phyloP scores from a whole-genome alignment of 2,888 invertebrate species.

The Linnaemya tessellans region DNA sequence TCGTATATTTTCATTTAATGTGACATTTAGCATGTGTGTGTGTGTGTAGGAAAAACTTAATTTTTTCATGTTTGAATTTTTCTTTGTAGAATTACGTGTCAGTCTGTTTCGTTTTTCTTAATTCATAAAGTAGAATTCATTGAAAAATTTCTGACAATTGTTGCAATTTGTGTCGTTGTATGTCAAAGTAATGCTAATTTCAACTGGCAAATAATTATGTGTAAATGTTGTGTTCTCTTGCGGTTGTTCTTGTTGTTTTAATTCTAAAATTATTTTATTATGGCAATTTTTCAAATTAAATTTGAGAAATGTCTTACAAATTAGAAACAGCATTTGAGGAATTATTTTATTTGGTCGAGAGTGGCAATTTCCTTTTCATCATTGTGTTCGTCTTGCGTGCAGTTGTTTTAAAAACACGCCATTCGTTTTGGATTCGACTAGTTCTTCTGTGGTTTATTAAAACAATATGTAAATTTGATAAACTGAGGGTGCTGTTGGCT shows the following conservation, averaged over 20 bases:
- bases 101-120: slow-evolving; percentile 51
- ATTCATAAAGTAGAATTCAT: slow-evolving; percentile 69
- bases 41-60: slow-evolving; percentile 62
- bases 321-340: not conserved
- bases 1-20: slow-evolving; percentile 70
- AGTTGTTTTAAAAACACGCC: not conserved
- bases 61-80: slow-evolving; percentile 46
- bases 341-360: not conserved
- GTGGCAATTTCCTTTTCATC: not conserved
- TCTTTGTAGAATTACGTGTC: slow-evolving; percentile 42
- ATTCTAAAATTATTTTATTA: slow-evolving; percentile 19
- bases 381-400: not conserved
- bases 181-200: slow-evolving; percentile 73
- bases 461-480: too few species aligned
- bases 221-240: slow-evolving; percentile 76
- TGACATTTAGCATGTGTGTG: slow-evolving; percentile 69
- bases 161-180: slow-evolving; percentile 68
- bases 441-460: too few species aligned
- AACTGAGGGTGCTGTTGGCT: too few species aligned
- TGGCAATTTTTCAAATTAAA: slow-evolving; percentile 59
- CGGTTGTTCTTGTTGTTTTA: slow-evolving; percentile 48
- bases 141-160: slow-evolving; percentile 72
- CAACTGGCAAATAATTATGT: slow-evolving; percentile 80
- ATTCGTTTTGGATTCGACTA: not conserved
- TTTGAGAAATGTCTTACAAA: slow-evolving; percentile 68